These are phyloP conservation scores for Pseudomyrmex gracilis DNA, from an alignment of 1,140 invertebrate genomes.

Conservation along the genomic window DNA sequence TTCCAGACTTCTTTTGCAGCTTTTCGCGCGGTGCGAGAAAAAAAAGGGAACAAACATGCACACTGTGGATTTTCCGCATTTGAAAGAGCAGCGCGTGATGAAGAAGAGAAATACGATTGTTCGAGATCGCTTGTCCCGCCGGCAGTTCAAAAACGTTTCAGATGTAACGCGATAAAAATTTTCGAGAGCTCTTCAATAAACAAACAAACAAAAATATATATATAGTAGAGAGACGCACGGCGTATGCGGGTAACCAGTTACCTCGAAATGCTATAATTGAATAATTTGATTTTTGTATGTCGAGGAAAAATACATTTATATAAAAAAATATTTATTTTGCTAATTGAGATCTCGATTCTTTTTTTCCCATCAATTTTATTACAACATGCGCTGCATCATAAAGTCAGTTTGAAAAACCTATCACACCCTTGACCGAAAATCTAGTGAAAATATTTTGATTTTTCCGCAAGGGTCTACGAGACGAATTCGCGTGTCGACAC, in stretches of 20 bases:
- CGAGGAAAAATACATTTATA: neutral
- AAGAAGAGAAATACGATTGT: neutral
- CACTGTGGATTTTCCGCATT: constrained; percentile 9
- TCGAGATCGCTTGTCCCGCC: neutral
- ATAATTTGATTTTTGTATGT: neutral
- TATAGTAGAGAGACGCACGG: neutral
- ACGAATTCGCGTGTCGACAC: neutral
- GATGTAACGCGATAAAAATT: constrained; percentile 12
- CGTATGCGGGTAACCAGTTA: neutral
- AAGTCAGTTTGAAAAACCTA: no score
- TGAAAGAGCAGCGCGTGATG: neutral
- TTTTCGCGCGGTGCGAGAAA: neutral
- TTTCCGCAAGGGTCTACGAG: no score
- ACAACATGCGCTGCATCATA: no score
- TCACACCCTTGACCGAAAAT: no score
- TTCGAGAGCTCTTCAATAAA: constrained; percentile 16
- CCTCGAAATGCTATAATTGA: neutral
- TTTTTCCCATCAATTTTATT: no score
- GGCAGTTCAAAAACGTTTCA: constrained; percentile 14
- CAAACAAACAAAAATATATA: neutral
- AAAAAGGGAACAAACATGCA: neutral
- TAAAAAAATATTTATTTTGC: neutral
- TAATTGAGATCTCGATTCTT: neutral
- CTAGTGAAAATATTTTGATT: no score
- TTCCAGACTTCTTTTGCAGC: neutral